These are phyloP conservation scores for Cercopithecus diana DNA, from an alignment of 2,797 vertebrate genomes.

Conservation along the genomic window DNA sequence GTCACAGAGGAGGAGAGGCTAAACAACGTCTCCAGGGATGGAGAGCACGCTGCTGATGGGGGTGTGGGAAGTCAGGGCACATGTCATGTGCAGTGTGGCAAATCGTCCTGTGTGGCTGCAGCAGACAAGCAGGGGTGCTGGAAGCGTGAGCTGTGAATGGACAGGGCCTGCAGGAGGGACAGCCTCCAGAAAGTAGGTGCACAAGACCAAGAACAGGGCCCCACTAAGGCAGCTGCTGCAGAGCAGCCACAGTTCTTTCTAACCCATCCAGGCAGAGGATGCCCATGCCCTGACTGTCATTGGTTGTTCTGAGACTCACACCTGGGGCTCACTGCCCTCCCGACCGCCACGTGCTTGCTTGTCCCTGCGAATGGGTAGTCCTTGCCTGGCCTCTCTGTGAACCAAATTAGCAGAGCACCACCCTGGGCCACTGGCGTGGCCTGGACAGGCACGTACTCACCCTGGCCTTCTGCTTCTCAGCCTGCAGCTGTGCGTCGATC, in stretches of 20 bases:
- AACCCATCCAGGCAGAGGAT: background rate
- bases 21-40: background rate
- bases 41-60: background rate
- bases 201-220: background rate
- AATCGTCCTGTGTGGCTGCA: background rate
- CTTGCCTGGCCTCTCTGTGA: background rate
- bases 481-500: constrained; percentile 99
- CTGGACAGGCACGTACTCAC: constrained; percentile 80
- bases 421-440: background rate
- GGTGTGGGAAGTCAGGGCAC: background rate
- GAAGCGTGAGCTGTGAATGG: background rate
- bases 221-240: background rate
- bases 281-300: background rate
- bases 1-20: background rate
- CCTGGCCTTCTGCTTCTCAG: constrained; percentile 95
- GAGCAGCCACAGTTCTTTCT: background rate
- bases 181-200: background rate
- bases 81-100: background rate
- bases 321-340: background rate
- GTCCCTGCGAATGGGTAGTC: background rate
- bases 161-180: background rate
- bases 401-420: background rate
- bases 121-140: background rate
- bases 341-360: background rate
- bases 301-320: background rate